Conservation (phyloP, 2,888 invertebrate genomes). For the Drosophila cognata region DNA sequence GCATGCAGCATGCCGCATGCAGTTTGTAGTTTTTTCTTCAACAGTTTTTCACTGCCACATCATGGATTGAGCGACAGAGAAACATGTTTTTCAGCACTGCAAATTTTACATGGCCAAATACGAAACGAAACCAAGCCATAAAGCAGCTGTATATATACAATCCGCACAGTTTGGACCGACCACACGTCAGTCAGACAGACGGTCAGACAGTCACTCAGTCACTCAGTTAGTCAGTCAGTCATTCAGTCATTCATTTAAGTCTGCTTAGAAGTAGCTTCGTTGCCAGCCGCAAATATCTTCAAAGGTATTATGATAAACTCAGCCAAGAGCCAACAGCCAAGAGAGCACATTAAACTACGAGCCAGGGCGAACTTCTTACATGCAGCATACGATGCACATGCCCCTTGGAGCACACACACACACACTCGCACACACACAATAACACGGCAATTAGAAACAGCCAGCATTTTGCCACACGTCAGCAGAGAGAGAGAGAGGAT, state of each 20-base stretch:
- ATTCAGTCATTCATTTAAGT: constrained; percentile 45
- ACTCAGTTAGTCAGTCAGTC: constrained; percentile 25
- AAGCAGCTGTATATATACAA: constrained; percentile 42
- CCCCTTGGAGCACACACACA: constrained; percentile 26
- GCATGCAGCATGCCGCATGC: constrained; percentile 21
- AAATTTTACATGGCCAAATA: constrained; percentile 67
- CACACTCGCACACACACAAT: constrained; percentile 38
- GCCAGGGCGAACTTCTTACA: constrained; percentile 37
- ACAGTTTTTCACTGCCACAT: constrained; percentile 71
- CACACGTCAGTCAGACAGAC: constrained; percentile 42
- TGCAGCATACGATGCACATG: constrained; percentile 59
- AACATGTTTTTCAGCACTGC: constrained; percentile 71
- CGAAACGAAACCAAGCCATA: constrained; percentile 51
- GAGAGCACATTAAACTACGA: constrained; percentile 27
- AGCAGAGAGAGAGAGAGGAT: constrained; percentile 2
- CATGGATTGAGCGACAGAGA: constrained; percentile 38
- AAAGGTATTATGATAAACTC: constrained; percentile 68
- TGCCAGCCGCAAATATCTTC: constrained; percentile 61
- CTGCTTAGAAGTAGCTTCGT: constrained; percentile 41
- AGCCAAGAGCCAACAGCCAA: constrained; percentile 13
- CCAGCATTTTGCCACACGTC: constrained; percentile 51
- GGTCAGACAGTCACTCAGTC: constrained; percentile 31
- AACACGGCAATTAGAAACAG: constrained; percentile 69
- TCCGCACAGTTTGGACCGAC: constrained; percentile 42
- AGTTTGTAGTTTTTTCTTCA: constrained; percentile 13